A percentile compares a stretch with the other conserved stretches of the same genome.
Evolutionary conservation across 2,888 invertebrate genomes (phyloP).

Genomic region (Cantharis flavilabris): DNA sequence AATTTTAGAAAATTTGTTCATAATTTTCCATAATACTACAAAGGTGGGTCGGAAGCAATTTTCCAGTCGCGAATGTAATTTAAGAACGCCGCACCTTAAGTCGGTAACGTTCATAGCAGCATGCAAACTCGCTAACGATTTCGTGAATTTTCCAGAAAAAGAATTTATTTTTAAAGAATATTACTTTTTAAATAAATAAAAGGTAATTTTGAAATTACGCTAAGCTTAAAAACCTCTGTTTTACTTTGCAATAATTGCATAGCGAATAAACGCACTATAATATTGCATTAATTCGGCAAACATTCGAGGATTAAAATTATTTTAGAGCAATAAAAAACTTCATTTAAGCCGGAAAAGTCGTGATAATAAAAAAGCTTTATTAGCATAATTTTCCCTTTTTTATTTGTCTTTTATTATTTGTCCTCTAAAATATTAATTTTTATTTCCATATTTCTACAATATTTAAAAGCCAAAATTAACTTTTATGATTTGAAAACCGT

Average conservation of each 20-base stretch:
- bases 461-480: background rate
- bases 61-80: background rate
- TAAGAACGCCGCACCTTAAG: conserved; percentile 3
- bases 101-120: background rate
- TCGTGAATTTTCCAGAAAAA: background rate
- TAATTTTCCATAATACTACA: background rate
- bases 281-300: background rate
- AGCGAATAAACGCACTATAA: background rate
- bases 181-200: background rate
- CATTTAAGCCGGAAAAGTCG: background rate
- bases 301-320: background rate
- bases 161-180: background rate
- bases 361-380: background rate
- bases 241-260: background rate
- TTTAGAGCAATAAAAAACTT: background rate
- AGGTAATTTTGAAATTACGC: background rate
- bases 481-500: background rate
- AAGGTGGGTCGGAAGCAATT: conserved; percentile 2
- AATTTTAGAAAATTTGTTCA: background rate
- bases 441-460: background rate
- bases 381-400: background rate
- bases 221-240: background rate
- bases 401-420: background rate
- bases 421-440: background rate
- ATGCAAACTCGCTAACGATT: background rate